phyloP scores from a whole-genome alignment of 2,888 invertebrate species.

The Helobdella robusta region DNA sequence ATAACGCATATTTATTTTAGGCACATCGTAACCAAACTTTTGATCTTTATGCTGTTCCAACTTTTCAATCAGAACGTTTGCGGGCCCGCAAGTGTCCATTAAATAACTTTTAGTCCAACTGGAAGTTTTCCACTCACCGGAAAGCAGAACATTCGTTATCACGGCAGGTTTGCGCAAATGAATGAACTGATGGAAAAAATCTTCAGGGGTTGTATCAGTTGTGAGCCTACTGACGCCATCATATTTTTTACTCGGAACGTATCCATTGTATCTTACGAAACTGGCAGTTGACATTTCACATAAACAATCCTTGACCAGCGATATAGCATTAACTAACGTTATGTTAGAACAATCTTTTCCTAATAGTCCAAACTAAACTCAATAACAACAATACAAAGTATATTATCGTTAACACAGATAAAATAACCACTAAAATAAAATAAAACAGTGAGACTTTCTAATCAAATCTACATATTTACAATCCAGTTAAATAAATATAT shows the following conservation, averaged over 20 bases:
- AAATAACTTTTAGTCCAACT: slow-evolving; percentile 29
- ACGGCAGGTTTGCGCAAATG: slow-evolving; percentile 26
- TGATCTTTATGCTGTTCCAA: slow-evolving; percentile 7
- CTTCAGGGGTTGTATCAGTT: slow-evolving; percentile 19
- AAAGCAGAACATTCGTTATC: slow-evolving; percentile 21
- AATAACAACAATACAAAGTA: too few relatives aligned
- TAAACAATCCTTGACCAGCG: too few relatives aligned
- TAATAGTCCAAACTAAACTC: too few relatives aligned
- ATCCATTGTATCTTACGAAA: slow-evolving; percentile 28
- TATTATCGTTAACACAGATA: too few relatives aligned
- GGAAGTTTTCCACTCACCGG: slow-evolving; percentile 22
- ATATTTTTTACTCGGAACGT: slow-evolving; percentile 21
- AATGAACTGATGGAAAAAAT: slow-evolving; percentile 28
- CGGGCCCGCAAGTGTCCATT: slow-evolving; percentile 24
- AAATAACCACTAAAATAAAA: too few relatives aligned
- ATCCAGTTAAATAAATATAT: too few relatives aligned
- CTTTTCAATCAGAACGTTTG: slow-evolving; percentile 28
- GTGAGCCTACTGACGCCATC: slow-evolving; percentile 15
- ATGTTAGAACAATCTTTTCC: too few relatives aligned
- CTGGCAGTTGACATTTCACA: too few relatives aligned
- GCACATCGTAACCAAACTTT: slow-evolving; percentile 25
- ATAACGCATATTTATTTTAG: slow-evolving; percentile 28
- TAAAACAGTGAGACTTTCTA: too few relatives aligned
- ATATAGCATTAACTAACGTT: too few relatives aligned
- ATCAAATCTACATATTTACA: too few relatives aligned